A percentile compares a stretch with the other conserved stretches of the same genome.
phyloP scores from a whole-genome alignment of 1,140 invertebrate genomes.

The Papilio polyxenes region DNA sequence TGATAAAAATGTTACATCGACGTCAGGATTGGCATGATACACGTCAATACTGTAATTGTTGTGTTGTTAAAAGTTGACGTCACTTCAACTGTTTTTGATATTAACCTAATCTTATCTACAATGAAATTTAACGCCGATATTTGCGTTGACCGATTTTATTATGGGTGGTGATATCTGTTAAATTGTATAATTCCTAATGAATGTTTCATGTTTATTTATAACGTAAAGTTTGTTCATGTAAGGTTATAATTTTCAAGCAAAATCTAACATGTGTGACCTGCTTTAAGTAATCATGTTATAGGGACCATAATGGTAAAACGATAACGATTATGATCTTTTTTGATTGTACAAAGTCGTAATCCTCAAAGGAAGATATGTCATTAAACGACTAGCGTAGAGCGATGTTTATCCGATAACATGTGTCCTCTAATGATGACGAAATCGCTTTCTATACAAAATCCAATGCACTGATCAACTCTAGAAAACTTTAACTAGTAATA shows the following conservation, averaged over 20 bases:
- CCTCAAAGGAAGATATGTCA: neutral
- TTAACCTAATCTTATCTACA: conserved; percentile 21
- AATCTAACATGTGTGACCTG: neutral
- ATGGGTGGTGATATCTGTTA: neutral
- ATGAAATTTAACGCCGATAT: neutral
- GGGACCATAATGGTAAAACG: neutral
- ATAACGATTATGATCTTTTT: neutral
- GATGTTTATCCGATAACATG: neutral
- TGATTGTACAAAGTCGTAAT: neutral
- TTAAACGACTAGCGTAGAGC: neutral
- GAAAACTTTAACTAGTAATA: no score
- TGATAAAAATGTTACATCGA: neutral
- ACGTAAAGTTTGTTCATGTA: neutral
- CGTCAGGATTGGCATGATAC: neutral
- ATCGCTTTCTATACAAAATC: neutral
- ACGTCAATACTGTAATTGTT: neutral
- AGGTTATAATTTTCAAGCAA: neutral
- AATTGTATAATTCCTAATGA: neutral
- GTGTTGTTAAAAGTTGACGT: conserved; percentile 3
- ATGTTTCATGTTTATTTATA: neutral
- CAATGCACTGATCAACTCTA: no score
- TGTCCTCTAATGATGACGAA: neutral
- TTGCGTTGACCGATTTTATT: neutral
- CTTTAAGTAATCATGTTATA: neutral
- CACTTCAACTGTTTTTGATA: neutral